Evolutionary conservation across 2,113 vertebrate genomes (phyloP).

Genomic region (Gasterosteus aculeatus): DNA sequence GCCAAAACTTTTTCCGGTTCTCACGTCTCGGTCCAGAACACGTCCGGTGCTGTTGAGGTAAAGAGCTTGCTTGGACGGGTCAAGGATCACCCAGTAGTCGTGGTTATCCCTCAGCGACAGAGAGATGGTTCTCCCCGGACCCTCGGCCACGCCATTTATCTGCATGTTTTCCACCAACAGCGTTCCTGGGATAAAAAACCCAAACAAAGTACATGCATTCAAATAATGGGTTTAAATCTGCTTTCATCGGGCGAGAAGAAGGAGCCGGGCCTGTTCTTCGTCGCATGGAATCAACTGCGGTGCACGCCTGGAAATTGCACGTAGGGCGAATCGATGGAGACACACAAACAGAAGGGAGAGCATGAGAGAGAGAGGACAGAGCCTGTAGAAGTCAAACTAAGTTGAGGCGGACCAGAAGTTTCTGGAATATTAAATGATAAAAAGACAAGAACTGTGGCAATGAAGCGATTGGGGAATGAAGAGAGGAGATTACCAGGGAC

Average conservation of each 20-base stretch:
- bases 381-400: not conserved
- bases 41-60: conserved; percentile 97
- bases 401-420: not conserved
- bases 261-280: not conserved
- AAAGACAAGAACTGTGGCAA: not conserved
- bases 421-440: conserved; percentile 1
- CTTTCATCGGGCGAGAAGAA: too few relatives aligned
- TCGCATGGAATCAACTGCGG: conserved; percentile 9
- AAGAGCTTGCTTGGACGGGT: conserved; percentile 88
- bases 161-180: conserved; percentile 97
- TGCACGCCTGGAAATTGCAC: conserved; percentile 15
- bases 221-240: too few relatives aligned
- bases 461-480: not conserved
- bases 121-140: conserved; percentile 90
- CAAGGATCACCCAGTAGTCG: conserved; percentile 93
- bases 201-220: too few relatives aligned
- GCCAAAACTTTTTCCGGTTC: not conserved
- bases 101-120: conserved; percentile 91
- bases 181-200: conserved; percentile 83
- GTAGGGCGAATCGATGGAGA: not conserved
- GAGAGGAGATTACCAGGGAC: not conserved
- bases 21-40: conserved; percentile 93
- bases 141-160: conserved; percentile 93
- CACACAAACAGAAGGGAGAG: not conserved
- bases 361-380: not conserved